phyloP scores from a whole-genome alignment of 2,113 vertebrate genomes.

The Laticauda laticaudata region DNA sequence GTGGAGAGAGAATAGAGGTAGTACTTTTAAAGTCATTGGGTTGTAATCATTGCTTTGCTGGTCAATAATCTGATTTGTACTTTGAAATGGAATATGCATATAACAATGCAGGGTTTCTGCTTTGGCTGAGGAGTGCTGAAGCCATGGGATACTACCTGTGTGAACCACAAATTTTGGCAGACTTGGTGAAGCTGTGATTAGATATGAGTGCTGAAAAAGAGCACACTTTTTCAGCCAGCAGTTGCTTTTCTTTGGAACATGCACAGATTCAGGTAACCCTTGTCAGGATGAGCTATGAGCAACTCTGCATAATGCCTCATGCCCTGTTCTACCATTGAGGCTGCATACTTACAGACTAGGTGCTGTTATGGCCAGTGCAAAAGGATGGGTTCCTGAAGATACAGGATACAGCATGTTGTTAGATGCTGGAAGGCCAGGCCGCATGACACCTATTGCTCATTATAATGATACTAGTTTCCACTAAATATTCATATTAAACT shows the following conservation, averaged over 20 bases:
- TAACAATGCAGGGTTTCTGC: not conserved
- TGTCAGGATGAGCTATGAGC: not conserved
- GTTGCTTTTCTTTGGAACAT: not conserved
- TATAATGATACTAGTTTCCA: not conserved
- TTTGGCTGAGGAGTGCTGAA: not conserved
- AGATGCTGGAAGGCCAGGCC: not conserved
- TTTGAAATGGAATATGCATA: not conserved
- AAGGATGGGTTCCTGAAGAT: not conserved
- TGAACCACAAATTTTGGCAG: not conserved
- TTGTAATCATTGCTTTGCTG: not conserved
- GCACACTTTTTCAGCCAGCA: not conserved
- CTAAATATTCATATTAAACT: not conserved
- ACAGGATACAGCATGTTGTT: not conserved
- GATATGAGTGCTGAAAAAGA: not conserved
- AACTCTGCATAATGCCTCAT: not conserved
- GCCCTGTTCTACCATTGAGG: not conserved
- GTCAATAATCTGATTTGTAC: not conserved
- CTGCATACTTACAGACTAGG: not conserved
- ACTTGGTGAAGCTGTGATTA: not conserved
- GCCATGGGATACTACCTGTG: not conserved
- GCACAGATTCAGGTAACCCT: not conserved
- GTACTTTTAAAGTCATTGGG: not conserved
- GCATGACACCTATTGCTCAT: not conserved
- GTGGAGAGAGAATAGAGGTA: not conserved
- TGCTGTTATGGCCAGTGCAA: not conserved